phyloP scores from a whole-genome alignment of 2,888 invertebrate genomes.

The Drosophila rubida region DNA sequence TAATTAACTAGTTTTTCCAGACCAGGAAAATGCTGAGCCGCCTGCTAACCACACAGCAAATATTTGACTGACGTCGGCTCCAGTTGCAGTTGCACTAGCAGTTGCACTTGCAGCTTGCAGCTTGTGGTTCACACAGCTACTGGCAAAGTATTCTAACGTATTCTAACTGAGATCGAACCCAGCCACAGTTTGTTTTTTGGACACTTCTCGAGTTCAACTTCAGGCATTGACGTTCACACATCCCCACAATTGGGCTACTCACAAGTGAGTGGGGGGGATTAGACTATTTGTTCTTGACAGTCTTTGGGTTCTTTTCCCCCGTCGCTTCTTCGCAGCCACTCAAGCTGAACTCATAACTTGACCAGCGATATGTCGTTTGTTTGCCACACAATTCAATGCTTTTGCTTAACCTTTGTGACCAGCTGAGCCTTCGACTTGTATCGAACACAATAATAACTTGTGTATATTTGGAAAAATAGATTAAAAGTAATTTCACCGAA shows the following conservation, averaged over 20 bases:
- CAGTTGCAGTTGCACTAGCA: constrained; percentile 49
- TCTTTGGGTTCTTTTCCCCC: constrained; percentile 10
- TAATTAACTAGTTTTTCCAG: constrained; percentile 74
- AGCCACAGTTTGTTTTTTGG: constrained; percentile 21
- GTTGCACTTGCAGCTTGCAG: constrained; percentile 42
- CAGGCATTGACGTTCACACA: constrained; percentile 45
- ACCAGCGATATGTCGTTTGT: constrained; percentile 58
- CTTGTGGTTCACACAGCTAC: constrained; percentile 56
- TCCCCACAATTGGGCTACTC: constrained; percentile 65
- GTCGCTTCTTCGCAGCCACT: constrained; percentile 27
- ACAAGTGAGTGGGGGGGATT: constrained; percentile 50
- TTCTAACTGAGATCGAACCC: not conserved
- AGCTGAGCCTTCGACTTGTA: not conserved
- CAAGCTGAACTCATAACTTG: constrained; percentile 55
- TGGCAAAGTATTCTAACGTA: not conserved
- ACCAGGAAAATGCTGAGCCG: constrained; percentile 53
- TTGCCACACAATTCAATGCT: constrained; percentile 56
- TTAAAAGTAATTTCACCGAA: not conserved
- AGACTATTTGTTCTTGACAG: constrained; percentile 23
- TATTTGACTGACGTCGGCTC: constrained; percentile 60
- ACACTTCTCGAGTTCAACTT: constrained; percentile 25
- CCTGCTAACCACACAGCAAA: constrained; percentile 61
- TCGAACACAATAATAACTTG: too few species aligned
- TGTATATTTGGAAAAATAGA: not conserved
- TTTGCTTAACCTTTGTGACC: constrained; percentile 12